phyloP scores from a whole-genome alignment of 2,888 invertebrate genomes.

The Amiota communis region DNA sequence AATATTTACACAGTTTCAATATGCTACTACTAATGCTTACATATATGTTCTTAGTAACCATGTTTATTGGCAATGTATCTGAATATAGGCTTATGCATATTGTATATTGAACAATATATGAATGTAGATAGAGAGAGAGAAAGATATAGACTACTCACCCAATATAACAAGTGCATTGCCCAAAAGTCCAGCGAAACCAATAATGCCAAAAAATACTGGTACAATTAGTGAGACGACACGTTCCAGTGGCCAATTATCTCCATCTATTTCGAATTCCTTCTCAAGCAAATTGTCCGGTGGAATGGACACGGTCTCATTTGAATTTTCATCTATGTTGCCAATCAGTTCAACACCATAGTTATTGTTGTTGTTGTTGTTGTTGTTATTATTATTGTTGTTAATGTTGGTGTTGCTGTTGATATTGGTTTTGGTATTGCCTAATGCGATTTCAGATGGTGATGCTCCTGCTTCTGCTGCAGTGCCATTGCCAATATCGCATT shows the following conservation, averaged over 20 bases:
- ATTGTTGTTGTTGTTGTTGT: slow-evolving; percentile 33
- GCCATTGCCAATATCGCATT: background rate
- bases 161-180: slow-evolving; percentile 92
- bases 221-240: slow-evolving; percentile 82
- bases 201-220: slow-evolving; percentile 88
- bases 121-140: background rate
- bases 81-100: too few relatives aligned
- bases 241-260: slow-evolving; percentile 76
- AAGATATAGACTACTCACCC: slow-evolving; percentile 67
- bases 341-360: slow-evolving; percentile 30
- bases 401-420: slow-evolving; percentile 25
- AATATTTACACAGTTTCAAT: too few relatives aligned
- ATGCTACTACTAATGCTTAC: too few relatives aligned
- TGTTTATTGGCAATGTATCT: too few relatives aligned
- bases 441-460: too few relatives aligned
- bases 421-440: background rate
- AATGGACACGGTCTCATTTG: slow-evolving; percentile 43
- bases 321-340: slow-evolving; percentile 28
- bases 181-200: slow-evolving; percentile 88
- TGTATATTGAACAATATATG: too few relatives aligned
- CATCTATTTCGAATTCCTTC: slow-evolving; percentile 69
- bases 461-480: background rate
- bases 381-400: slow-evolving; percentile 34
- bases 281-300: slow-evolving; percentile 64
- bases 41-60: too few relatives aligned